A percentile compares a stretch with the other conserved stretches of the same genome.
Evolutionary conservation across 2,888 invertebrate species (phyloP).

Genomic region (Aphrophora alni): DNA sequence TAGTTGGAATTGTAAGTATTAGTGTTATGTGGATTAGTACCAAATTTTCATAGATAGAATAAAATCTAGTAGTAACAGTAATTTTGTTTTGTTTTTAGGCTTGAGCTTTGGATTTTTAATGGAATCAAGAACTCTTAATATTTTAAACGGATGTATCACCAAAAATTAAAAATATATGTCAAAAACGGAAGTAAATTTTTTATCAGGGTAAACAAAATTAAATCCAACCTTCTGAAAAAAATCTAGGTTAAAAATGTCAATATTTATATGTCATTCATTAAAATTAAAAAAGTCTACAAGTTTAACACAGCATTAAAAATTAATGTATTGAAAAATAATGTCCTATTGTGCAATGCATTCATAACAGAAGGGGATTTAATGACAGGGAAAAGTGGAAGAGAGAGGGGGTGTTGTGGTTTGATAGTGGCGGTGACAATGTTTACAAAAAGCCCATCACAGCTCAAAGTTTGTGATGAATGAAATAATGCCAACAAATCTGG

Average conservation of each 20-base stretch:
- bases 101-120: too few species aligned
- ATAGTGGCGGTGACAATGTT: neutral
- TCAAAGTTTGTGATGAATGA: neutral
- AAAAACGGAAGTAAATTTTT: too few species aligned
- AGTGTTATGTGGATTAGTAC: too few species aligned
- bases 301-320: neutral
- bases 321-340: slow-evolving; percentile 4
- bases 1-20: too few species aligned
- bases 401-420: neutral
- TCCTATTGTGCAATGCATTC: neutral
- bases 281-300: neutral
- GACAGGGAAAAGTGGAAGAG: slow-evolving; percentile 9
- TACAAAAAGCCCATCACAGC: neutral
- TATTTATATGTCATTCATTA: neutral
- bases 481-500: neutral
- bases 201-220: too few species aligned
- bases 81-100: too few species aligned
- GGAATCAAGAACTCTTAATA: too few species aligned
- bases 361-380: slow-evolving; percentile 22
- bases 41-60: too few species aligned
- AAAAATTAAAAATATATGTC: too few species aligned
- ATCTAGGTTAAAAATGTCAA: neutral
- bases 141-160: too few species aligned
- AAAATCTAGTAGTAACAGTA: too few species aligned
- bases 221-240: too few species aligned